These are phyloP conservation scores for Meteorus cinctellus DNA, from an alignment of 2,888 invertebrate genomes.

Conservation along the genomic window DNA sequence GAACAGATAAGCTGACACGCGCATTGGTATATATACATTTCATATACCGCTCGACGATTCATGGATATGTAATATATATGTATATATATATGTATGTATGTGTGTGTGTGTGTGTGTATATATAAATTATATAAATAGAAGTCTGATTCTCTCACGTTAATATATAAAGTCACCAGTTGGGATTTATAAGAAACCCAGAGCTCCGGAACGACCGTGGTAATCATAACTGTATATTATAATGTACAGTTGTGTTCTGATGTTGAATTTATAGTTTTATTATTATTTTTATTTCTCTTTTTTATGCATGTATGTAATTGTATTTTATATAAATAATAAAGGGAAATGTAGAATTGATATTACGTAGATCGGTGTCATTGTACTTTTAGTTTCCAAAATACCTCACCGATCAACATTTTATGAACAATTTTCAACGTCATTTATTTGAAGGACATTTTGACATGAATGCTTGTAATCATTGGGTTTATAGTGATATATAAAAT, in stretches of 20 bases:
- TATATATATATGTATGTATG: background rate
- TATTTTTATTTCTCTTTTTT: background rate
- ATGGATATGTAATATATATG: background rate
- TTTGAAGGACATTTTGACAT: too few species aligned
- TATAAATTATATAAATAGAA: conserved; percentile 13
- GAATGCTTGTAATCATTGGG: too few species aligned
- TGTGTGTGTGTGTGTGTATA: background rate
- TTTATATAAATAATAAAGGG: too few species aligned
- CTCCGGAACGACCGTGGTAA: conserved; percentile 53
- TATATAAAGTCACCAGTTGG: conserved; percentile 42
- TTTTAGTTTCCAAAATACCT: too few species aligned
- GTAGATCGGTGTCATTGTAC: too few species aligned
- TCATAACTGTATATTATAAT: conserved; percentile 62
- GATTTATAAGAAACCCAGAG: conserved; percentile 12
- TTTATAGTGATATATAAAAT: too few species aligned
- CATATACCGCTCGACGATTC: conserved; percentile 3
- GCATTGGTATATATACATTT: conserved; percentile 10
- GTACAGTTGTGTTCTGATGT: background rate
- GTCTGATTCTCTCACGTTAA: conserved; percentile 62
- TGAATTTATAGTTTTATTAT: background rate
- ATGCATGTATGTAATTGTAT: too few species aligned
- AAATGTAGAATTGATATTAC: too few species aligned
- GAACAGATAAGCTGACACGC: conserved; percentile 14
- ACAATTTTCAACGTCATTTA: too few species aligned
- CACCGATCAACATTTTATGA: too few species aligned